A percentile compares a stretch with the other conserved stretches of the same genome.
Conservation (phyloP, 2,113 vertebrate species). For the Nibea albiflora region DNA sequence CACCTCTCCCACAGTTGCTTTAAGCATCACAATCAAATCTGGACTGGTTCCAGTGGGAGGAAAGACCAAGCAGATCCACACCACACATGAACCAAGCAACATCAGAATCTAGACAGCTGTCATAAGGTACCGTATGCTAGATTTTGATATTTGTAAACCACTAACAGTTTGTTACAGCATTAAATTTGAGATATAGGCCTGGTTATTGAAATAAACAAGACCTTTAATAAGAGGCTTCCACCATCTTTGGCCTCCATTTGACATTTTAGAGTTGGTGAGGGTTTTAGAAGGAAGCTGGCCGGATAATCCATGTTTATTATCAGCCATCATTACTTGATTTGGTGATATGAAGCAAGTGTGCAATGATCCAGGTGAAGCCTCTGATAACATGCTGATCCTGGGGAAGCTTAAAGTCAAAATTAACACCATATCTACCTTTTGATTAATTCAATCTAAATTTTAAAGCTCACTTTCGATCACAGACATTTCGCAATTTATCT, state of each 20-base stretch:
- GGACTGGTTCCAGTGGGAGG: slow-evolving; percentile 17
- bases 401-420: not conserved
- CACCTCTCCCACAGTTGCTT: slow-evolving; percentile 50
- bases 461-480: not conserved
- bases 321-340: not conserved
- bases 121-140: slow-evolving; percentile 17
- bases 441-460: not conserved
- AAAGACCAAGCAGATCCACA: slow-evolving; percentile 4
- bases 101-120: not conserved
- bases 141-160: not conserved
- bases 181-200: not conserved
- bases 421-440: not conserved
- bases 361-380: not conserved
- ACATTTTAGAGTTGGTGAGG: not conserved
- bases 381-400: not conserved
- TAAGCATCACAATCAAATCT: slow-evolving; percentile 18
- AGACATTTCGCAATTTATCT: not conserved
- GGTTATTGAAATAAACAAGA: not conserved
- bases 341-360: not conserved
- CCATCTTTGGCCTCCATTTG: not conserved
- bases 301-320: not conserved
- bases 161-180: not conserved
- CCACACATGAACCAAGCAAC: not conserved
- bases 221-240: not conserved
- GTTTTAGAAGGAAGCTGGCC: not conserved